These are phyloP conservation scores for Pogonocichla stellata DNA, from an alignment of 2,113 vertebrate genomes.

Conservation along the genomic window DNA sequence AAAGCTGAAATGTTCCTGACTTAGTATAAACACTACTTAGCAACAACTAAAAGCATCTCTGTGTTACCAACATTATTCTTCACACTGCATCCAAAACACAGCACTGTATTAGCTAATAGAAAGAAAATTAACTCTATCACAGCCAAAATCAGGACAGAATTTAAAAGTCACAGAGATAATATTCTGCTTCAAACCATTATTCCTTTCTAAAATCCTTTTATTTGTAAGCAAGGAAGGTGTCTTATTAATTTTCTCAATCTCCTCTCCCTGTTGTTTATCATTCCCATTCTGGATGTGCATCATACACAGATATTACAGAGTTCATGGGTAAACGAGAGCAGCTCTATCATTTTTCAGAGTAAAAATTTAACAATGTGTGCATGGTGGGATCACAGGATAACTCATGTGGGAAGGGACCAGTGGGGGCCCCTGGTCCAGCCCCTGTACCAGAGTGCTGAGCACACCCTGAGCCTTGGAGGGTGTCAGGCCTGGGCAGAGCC, in stretches of 20 bases:
- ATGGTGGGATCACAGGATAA: neutral
- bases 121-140: neutral
- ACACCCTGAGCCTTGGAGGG: neutral
- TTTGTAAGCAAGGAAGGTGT: neutral
- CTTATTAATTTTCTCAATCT: accelerated
- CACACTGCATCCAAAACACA: neutral
- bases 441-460: accelerated
- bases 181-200: neutral
- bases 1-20: neutral
- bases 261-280: neutral
- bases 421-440: neutral
- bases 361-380: neutral
- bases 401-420: neutral
- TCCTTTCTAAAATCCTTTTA: neutral
- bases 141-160: neutral
- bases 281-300: neutral
- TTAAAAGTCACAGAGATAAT: neutral
- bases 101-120: neutral
- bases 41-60: neutral
- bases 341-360: neutral
- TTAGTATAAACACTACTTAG: neutral
- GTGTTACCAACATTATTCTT: neutral
- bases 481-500: neutral
- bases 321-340: neutral
- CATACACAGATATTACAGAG: neutral